Evolutionary conservation across 1,140 invertebrate species (phyloP).

Genomic region (Nixonia krombeini): DNA sequence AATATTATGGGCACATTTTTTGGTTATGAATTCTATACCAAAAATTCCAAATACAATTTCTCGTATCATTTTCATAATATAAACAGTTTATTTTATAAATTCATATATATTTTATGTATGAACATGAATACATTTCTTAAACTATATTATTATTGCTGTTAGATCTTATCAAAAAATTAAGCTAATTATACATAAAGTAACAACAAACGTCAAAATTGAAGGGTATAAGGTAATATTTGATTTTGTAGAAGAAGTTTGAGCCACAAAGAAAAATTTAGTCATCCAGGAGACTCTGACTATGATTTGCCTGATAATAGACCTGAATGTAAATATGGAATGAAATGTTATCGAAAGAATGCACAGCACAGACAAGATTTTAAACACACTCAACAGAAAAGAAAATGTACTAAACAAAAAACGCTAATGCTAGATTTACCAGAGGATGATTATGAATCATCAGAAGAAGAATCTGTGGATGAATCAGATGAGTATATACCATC

Average conservation of each 20-base stretch:
- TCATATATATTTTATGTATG: no score
- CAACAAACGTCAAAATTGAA: no score
- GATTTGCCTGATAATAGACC: constrained; percentile 66
- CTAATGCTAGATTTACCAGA: constrained; percentile 12
- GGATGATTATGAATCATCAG: constrained; percentile 25
- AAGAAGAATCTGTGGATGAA: constrained; percentile 60
- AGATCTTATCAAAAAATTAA: no score
- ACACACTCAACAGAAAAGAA: constrained; percentile 56
- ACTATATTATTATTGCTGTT: no score
- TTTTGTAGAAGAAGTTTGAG: constrained; percentile 64
- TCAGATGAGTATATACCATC: constrained; percentile 62
- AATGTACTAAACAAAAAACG: constrained; percentile 5
- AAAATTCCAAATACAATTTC: no score
- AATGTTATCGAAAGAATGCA: constrained; percentile 72
- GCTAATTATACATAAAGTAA: no score
- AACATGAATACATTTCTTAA: no score
- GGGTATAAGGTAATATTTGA: no score
- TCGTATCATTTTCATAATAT: no score
- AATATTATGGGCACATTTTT: no score
- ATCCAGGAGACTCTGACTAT: constrained; percentile 73
- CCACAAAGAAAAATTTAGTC: constrained; percentile 66
- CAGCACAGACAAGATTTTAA: constrained; percentile 70
- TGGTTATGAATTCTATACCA: no score
- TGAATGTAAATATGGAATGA: constrained; percentile 71
- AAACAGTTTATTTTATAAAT: no score